Conservation (phyloP, 2,888 invertebrate species). For the Leucoma salicis region DNA sequence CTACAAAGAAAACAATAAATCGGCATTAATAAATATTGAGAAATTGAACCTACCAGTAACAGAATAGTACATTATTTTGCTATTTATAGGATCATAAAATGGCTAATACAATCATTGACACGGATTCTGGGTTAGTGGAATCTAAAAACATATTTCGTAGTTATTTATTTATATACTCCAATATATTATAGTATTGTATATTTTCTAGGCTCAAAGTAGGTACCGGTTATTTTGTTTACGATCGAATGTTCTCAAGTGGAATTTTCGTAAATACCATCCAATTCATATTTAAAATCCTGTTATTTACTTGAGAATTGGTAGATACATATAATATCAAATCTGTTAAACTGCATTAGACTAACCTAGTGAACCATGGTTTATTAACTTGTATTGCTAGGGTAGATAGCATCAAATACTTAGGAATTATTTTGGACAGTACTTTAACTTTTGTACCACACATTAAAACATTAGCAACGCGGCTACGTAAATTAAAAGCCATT, state of each 20-base stretch:
- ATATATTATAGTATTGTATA: background rate
- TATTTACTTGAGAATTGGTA: too few relatives aligned
- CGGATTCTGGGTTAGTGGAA: conserved; percentile 44
- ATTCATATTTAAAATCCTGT: too few relatives aligned
- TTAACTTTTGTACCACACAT: too few relatives aligned
- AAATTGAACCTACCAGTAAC: conserved; percentile 23
- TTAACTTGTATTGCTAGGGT: too few relatives aligned
- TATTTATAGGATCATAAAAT: conserved; percentile 64
- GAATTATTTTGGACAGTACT: too few relatives aligned
- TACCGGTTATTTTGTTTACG: background rate
- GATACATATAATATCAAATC: too few relatives aligned
- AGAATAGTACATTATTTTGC: conserved; percentile 29
- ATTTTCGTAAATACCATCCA: background rate
- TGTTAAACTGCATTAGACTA: too few relatives aligned
- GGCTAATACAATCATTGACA: conserved; percentile 61
- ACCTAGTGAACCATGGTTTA: too few relatives aligned
- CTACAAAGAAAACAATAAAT: conserved; percentile 17
- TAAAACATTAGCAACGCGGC: too few relatives aligned
- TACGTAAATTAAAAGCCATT: too few relatives aligned
- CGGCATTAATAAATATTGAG: conserved; percentile 18
- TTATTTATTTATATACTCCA: conserved; percentile 28
- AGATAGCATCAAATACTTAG: too few relatives aligned
- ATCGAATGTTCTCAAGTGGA: background rate
- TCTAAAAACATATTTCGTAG: conserved; percentile 30
- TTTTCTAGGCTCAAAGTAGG: background rate